Base-by-base conservation (phyloP, 2,888 invertebrate species). In the Habrosyne pyritoides region DNA sequence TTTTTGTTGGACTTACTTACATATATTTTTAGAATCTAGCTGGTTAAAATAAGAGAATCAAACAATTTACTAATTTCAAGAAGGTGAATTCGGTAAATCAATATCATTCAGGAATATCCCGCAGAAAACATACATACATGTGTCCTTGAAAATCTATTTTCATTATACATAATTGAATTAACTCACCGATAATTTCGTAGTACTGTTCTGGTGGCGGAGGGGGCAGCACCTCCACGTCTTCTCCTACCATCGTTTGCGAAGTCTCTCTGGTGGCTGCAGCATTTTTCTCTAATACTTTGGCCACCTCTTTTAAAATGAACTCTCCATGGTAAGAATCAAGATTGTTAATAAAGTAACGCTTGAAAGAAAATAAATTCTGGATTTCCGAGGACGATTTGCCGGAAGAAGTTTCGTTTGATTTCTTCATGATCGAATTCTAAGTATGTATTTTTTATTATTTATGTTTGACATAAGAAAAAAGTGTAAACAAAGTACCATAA, bases 331-430 rank as follows among this genome's bases (percentile, higher is more conserved):
- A 95, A n/a, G 93, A 92, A 76, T 95, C 94, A 48, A 94, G 80
- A 61, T 94, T 93, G 77, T 94, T 95, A 48, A 95, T 81, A 72
- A 94, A 95, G 74, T 94, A 89, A 47, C 94, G 89, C 73, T 93
- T 93, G 10, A 81, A 84, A 1, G 89, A 87, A 66, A 93, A 93
- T 51, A 74, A 52, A 55, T 73, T 73, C 12, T 69, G 73, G 2
- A 61, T 33, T 53, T 77, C 74, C 1, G 73, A 67, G 14, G 75
- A 72, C 0, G 82, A 81, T 59, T 71, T 78, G 1, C 71, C 75
- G 8, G 84, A 81, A 24, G 81, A 77, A 22, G 66, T 69, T 61
- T 78, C 81, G n/a, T 46, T 47, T 0, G 79, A 77, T 66, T 73
- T 82, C 56, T 64, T 71, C 63, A 69, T 73, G 53, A 52, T 59